Base-by-base conservation (phyloP, 2,113 vertebrate species). In the Serinus canaria region DNA sequence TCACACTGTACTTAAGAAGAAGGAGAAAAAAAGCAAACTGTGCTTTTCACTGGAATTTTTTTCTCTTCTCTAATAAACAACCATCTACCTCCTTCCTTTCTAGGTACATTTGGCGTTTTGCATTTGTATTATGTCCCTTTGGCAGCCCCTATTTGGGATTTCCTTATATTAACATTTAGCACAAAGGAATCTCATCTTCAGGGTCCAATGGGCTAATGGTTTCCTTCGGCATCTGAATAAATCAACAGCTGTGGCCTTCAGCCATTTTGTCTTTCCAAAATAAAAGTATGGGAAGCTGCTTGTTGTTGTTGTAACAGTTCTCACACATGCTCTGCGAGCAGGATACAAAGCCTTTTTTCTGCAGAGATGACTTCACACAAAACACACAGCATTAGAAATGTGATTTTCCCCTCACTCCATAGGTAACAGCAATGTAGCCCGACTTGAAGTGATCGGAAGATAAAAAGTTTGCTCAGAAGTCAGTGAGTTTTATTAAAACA, bases 181-280 rank as follows among this genome's bases (percentile, higher is more conserved):
- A 96, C 87, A 96, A 95, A 95, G 92, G 89, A 93, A 96, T 88
- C 85, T 90, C 93, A 80, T 96, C 93, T 94, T 96, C 85, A 94
- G 94, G 88, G 88, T 94, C 92, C 87, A 94, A 11, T 47, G 83
- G 85, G 41, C 95, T 95, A 88, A 95, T 90, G 82, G 76, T 93
- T 97, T 96, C 94, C 93, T 92, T 91, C 5, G 0, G 88, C 75
- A 83, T 70, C 64, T 95, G 92, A 96, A 94, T 93, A 90, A 80
- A 96, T 93, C 82, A 88, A 81, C 92, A 93, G 95, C 95, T 96
- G 92, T 92, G 88, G 90, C 90, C 84, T 90, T 90, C 90, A 78
- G 82, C 72, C 56, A 11, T 83, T 92, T 80, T 83, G 59, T 80
- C 82, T 78, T 86, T 74, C 55, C 76, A 83, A 91, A 95, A 83